A percentile compares a stretch with the other conserved stretches of the same genome.
These are phyloP conservation scores for Rhopalosiphum nymphaeae DNA, from an alignment of 2,888 invertebrate genomes.

Conservation along the genomic window DNA sequence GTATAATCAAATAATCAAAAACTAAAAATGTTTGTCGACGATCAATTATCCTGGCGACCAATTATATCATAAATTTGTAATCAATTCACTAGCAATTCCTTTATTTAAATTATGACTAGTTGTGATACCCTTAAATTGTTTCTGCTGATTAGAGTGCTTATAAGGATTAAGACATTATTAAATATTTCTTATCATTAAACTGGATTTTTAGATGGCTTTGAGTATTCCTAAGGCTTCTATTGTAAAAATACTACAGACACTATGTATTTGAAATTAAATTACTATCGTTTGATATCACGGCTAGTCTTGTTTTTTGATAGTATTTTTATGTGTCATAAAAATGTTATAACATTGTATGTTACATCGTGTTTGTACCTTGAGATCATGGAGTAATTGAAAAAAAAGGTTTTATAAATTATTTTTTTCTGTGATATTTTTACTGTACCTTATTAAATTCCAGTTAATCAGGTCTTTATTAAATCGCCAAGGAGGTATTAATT, in stretches of 20 bases:
- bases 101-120: too few species aligned
- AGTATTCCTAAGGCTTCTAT: not conserved
- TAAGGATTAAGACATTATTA: not conserved
- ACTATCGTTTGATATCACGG: not conserved
- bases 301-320: not conserved
- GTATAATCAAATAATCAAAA: too few species aligned
- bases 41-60: too few species aligned
- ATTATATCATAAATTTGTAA: too few species aligned
- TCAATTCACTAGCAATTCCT: too few species aligned
- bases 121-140: not conserved
- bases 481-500: not conserved
- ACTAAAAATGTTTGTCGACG: too few species aligned
- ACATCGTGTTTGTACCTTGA: not conserved
- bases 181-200: not conserved
- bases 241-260: not conserved
- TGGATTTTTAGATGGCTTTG: not conserved
- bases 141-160: not conserved
- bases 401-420: not conserved
- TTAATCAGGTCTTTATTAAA: not conserved
- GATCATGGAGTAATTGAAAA: not conserved
- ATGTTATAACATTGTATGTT: not conserved
- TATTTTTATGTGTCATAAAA: not conserved
- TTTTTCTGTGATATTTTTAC: not conserved
- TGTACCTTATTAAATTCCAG: not conserved
- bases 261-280: not conserved